Conservation (phyloP, 2,113 vertebrate species). For the Tachycineta bicolor region DNA sequence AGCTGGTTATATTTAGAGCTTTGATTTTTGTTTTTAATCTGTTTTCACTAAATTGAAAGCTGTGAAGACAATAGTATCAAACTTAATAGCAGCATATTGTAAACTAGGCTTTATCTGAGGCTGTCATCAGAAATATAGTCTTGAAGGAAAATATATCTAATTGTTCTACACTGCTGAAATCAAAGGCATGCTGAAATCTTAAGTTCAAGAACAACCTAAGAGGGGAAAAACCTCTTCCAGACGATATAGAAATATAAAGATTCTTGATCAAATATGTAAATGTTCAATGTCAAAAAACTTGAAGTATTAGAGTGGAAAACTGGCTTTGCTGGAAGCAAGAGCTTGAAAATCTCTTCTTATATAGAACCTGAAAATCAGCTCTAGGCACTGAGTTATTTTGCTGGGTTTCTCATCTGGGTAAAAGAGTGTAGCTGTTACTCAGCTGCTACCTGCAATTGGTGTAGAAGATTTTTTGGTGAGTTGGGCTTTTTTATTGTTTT, state of each 20-base stretch:
- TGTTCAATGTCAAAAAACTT: not conserved
- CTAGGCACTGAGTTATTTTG: not conserved
- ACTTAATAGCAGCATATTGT: not conserved
- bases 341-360: not conserved
- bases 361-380: not conserved
- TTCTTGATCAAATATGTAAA: not conserved
- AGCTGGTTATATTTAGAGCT: not conserved
- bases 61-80: not conserved
- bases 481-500: not conserved
- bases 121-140: not conserved
- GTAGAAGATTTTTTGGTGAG: not conserved
- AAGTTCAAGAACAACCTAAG: not conserved
- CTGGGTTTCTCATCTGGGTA: not conserved
- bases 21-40: not conserved
- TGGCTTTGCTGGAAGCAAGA: not conserved
- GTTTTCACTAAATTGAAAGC: not conserved
- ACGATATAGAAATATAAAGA: not conserved
- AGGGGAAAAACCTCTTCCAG: not conserved
- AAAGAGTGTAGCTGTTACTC: not conserved
- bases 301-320: not conserved
- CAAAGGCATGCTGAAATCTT: not conserved
- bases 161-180: not conserved
- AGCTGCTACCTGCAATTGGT: not conserved
- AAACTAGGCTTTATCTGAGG: not conserved
- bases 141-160: not conserved